phyloP scores from a whole-genome alignment of 1,140 invertebrate genomes.

The Holcopasites calliopsidis region DNA sequence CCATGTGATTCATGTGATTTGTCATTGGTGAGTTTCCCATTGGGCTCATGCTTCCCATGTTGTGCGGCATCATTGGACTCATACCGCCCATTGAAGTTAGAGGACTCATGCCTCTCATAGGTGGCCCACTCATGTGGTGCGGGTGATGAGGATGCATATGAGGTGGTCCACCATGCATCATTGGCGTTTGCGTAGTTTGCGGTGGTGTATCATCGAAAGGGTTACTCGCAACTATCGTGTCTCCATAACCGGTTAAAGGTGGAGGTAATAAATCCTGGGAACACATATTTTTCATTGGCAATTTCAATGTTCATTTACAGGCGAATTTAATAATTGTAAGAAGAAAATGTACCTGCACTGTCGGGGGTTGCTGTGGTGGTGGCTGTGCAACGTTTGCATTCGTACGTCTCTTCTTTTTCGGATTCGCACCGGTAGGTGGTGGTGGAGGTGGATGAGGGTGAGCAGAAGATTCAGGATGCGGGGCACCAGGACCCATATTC shows the following conservation, averaged over 20 bases:
- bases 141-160: constrained; percentile 80
- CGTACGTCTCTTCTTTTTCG: constrained; percentile 84
- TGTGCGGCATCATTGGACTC: constrained; percentile 83
- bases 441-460: constrained; percentile 78
- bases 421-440: constrained; percentile 80
- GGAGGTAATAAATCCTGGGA: constrained; percentile 87
- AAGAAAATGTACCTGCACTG: constrained; percentile 72
- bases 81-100: constrained; percentile 84
- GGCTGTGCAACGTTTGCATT: constrained; percentile 78
- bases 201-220: constrained; percentile 96
- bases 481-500: constrained; percentile 74
- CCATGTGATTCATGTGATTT: constrained; percentile 84
- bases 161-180: constrained; percentile 82
- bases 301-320: too few relatives aligned
- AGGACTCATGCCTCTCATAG: constrained; percentile 81
- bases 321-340: background rate
- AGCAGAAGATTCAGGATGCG: constrained; percentile 80
- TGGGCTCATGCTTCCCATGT: constrained; percentile 78
- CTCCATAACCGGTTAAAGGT: constrained; percentile 91
- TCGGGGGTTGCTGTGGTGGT: constrained; percentile 79
- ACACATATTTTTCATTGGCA: background rate
- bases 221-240: constrained; percentile 96
- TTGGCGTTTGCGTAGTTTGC: constrained; percentile 81
- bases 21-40: constrained; percentile 77
- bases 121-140: constrained; percentile 84